These are phyloP conservation scores for Steromphala cineraria DNA, from an alignment of 2,888 invertebrate genomes.

Conservation along the genomic window DNA sequence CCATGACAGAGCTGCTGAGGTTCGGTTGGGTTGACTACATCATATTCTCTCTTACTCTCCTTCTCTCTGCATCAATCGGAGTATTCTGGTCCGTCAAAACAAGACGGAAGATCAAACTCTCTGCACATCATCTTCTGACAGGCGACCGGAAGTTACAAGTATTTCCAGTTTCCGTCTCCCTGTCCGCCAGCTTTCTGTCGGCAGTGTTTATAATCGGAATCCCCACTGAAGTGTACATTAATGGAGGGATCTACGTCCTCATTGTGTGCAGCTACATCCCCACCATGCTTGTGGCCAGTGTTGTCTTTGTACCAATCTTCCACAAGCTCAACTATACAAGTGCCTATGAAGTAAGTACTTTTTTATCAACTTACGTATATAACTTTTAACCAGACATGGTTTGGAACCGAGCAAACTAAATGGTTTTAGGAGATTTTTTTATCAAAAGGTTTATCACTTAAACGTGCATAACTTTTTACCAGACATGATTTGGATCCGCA, in stretches of 20 bases:
- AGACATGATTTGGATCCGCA: no score
- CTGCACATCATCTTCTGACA: constrained; percentile 54
- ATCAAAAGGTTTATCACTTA: no score
- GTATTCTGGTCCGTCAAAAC: constrained; percentile 51
- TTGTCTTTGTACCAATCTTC: constrained; percentile 61
- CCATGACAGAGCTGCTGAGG: not conserved
- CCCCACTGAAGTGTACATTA: constrained; percentile 61
- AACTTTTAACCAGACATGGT: no score
- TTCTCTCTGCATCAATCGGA: constrained; percentile 53
- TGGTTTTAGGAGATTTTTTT: no score
- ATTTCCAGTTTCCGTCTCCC: constrained; percentile 59
- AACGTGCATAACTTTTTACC: no score
- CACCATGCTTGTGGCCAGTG: constrained; percentile 79
- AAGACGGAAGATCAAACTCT: constrained; percentile 39
- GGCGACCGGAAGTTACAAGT: constrained; percentile 61
- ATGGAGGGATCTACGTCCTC: constrained; percentile 81
- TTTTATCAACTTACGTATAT: no score
- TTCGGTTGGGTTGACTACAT: constrained; percentile 62
- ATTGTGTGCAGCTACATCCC: constrained; percentile 83
- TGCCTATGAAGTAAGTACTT: constrained; percentile 58
- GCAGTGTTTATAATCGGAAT: constrained; percentile 64
- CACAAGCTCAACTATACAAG: constrained; percentile 58
- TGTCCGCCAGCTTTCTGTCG: constrained; percentile 63
- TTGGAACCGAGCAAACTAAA: no score
- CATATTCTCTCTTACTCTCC: constrained; percentile 50